Base-by-base conservation (phyloP, 2,888 invertebrate species). In the Hydrotaea cyrtoneurina region DNA sequence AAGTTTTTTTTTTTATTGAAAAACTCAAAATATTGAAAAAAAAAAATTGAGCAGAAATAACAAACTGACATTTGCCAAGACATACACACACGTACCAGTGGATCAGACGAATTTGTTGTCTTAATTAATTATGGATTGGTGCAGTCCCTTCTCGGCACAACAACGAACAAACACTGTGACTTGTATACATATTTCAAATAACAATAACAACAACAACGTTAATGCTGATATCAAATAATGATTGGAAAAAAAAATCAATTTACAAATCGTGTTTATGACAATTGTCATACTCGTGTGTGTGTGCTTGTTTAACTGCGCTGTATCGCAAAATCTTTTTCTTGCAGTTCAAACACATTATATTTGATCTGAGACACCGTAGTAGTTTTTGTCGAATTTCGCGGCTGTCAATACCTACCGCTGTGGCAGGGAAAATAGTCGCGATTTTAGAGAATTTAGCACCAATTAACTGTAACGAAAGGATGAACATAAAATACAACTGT, bases 71-170 rank as follows among this genome's bases (percentile, higher is more conserved):
- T 7, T 43, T 43, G 13, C 43, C 5, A 43, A 43, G 5, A 43
- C 15, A 36, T 36, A 36, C 36, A 36, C 3, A 36, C 8, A 36
- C 36, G 36, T 36, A 36, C 36, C 4, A 39, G 11, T n/a, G 3
- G 15, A 50, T 50, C 26, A 26, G 15, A 26, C 15, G 13, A 59
- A 26, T 23, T 10, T 23, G 11, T 59, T 59, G 55, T 59, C 59
- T 26, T 26, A 59, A 59, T 59, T 59, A 59, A 23, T 59, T 59
- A 59, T 26, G 2, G 64, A 72, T 83, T 83, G 76, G 73, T 79
- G 75, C 57, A 83, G 82, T 78, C 79, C 79, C 75, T 72, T 21
- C 4, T 23, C 39, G 17, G 46, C 31, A 1, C 7, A 4, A 71
- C n/a, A 71, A 50, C 11, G 21, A 50, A 50, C 39, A 39, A 39